phyloP scores from a whole-genome alignment of 1,140 invertebrate genomes.

The Achroia grisella region DNA sequence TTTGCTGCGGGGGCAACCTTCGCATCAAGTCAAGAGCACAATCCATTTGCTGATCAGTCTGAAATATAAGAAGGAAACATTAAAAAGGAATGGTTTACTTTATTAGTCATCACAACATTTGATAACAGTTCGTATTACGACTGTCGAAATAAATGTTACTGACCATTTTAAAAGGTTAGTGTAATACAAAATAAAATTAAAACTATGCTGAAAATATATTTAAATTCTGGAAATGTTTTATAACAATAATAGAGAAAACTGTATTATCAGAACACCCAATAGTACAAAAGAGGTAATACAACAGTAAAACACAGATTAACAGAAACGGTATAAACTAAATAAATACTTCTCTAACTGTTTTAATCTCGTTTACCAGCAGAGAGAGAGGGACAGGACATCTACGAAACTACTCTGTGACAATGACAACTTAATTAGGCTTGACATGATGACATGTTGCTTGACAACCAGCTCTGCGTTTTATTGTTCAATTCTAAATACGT shows the following conservation, averaged over 20 bases:
- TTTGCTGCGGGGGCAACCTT: slow-evolving; percentile 98
- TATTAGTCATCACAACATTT: slow-evolving; percentile 69
- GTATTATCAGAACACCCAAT: neutral
- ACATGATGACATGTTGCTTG: neutral
- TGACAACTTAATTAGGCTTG: too few species aligned
- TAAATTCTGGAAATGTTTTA: neutral
- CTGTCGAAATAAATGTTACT: slow-evolving; percentile 3
- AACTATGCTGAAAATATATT: slow-evolving; percentile 3
- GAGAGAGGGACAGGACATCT: too few species aligned
- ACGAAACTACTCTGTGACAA: too few species aligned
- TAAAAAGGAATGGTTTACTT: slow-evolving; percentile 25
- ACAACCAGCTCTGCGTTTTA: neutral
- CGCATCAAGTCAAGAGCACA: slow-evolving; percentile 99
- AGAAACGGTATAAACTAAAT: too few species aligned
- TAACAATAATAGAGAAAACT: neutral
- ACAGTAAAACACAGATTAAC: too few species aligned
- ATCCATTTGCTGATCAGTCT: slow-evolving; percentile 98
- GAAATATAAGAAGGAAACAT: slow-evolving; percentile 42
- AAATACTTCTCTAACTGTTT: too few species aligned
- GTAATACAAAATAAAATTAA: slow-evolving; percentile 5
- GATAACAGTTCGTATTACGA: slow-evolving; percentile 4
- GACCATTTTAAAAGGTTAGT: slow-evolving; percentile 24
- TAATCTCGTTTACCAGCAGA: too few species aligned
- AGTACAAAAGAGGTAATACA: too few species aligned
- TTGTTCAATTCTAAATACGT: too few species aligned